Percentiles rank a stretch among this genome's conserved stretches.
Evolutionary conservation across 92 coral and sea anemone genomes (phyloP).

Genomic region (Siderastrea radians): DNA sequence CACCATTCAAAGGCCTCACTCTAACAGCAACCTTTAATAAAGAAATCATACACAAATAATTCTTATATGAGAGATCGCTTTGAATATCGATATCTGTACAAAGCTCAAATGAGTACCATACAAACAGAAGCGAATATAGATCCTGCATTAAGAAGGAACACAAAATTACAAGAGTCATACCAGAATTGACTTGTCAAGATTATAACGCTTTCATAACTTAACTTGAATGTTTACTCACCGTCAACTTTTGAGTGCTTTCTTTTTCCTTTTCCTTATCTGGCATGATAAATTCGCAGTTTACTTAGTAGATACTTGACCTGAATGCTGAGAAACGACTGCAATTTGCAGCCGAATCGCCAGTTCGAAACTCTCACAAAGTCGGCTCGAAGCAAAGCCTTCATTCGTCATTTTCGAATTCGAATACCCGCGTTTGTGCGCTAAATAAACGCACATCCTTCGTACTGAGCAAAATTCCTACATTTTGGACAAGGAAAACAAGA

Average conservation of each 20-base stretch:
- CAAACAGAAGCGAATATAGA: neutral
- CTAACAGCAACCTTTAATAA: constrained; percentile 72
- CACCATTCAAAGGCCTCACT: constrained; percentile 77
- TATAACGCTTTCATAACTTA: too few species aligned
- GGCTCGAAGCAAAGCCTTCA: neutral
- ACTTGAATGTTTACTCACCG: constrained; percentile 52
- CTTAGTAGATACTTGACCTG: constrained; percentile 24
- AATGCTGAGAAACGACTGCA: constrained; percentile 8
- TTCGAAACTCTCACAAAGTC: neutral
- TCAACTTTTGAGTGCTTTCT: constrained; percentile 53
- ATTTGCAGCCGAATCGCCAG: neutral
- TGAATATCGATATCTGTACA: neutral
- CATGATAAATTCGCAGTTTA: constrained; percentile 60
- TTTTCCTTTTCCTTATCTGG: constrained; percentile 75
- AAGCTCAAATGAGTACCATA: neutral
- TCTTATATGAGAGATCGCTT: neutral
- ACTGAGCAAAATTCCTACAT: constrained; percentile 9
- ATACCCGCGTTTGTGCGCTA: neutral
- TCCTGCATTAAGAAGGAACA: neutral
- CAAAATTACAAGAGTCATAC: neutral
- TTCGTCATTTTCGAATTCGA: constrained; percentile 23
- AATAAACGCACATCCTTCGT: neutral
- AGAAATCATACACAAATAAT: neutral
- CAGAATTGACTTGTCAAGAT: too few species aligned
- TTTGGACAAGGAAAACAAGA: neutral